A percentile compares a stretch with the other conserved stretches of the same genome.
These are phyloP conservation scores for Lepidostoma basale DNA, from an alignment of 1,140 invertebrate genomes.

Conservation along the genomic window DNA sequence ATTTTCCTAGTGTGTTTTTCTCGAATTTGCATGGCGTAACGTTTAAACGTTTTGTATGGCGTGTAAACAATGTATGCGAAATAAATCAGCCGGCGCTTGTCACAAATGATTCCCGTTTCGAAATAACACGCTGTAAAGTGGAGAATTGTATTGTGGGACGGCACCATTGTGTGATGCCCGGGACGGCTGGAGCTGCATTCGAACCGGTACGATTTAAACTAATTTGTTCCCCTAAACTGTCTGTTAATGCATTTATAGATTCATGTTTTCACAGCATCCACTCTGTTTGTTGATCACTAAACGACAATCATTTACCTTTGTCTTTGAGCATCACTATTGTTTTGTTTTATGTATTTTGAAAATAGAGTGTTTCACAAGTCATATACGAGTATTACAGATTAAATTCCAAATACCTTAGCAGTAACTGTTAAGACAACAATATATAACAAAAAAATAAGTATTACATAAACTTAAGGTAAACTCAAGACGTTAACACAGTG, in stretches of 20 bases:
- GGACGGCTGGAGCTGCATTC: not conserved
- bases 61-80: conserved; percentile 45
- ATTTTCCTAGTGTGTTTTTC: conserved; percentile 15
- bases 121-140: conserved; percentile 33
- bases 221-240: conserved; percentile 12
- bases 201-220: not conserved
- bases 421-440: no score
- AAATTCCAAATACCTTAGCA: no score
- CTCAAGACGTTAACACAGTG: no score
- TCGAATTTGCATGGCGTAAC: conserved; percentile 42
- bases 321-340: no score
- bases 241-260: not conserved
- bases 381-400: no score
- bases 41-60: conserved; percentile 40
- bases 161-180: conserved; percentile 9
- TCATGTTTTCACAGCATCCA: no score
- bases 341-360: no score
- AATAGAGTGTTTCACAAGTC: no score
- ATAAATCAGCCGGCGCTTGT: conserved; percentile 44
- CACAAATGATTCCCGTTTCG: conserved; percentile 40
- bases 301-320: no score
- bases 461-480: no score
- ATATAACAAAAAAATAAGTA: no score
- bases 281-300: no score
- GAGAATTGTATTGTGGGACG: conserved; percentile 27